Conservation (phyloP, 2,888 invertebrate species). For the Drosophila colorata region DNA sequence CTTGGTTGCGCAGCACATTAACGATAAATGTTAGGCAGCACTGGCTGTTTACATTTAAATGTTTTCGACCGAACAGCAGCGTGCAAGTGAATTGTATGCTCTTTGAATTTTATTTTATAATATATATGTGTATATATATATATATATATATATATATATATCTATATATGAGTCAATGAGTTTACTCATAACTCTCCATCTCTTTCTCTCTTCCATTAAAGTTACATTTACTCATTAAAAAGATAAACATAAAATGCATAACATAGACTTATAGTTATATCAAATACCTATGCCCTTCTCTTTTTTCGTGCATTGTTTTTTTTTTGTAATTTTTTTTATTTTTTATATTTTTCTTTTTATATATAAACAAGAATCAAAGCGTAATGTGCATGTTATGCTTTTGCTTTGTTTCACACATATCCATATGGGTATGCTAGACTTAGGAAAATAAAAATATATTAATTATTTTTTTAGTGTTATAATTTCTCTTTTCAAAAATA, state of each 20-base stretch:
- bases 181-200: constrained; percentile 47
- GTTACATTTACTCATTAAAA: constrained; percentile 61
- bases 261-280: constrained; percentile 72
- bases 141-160: too few relatives aligned
- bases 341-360: constrained; percentile 15
- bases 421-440: constrained; percentile 22
- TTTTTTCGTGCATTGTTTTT: constrained; percentile 17
- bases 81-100: constrained; percentile 22
- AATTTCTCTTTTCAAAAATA: constrained; percentile 39
- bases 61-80: background rate
- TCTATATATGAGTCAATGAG: constrained; percentile 41
- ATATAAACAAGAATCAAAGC: constrained; percentile 60
- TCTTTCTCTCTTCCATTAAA: constrained; percentile 28
- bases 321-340: constrained; percentile 36
- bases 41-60: constrained; percentile 1
- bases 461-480: constrained; percentile 26
- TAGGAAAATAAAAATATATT: constrained; percentile 50
- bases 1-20: background rate
- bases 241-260: constrained; percentile 72
- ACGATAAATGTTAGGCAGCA: background rate
- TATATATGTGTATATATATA: too few relatives aligned
- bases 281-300: constrained; percentile 58
- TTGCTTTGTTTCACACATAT: constrained; percentile 43
- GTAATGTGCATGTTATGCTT: constrained; percentile 37
- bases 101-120: constrained; percentile 48